A percentile compares a stretch with the other conserved stretches of the same genome.
These are phyloP conservation scores for Ichneumoninae sp. DNA, from an alignment of 2,888 invertebrate genomes.

Conservation along the genomic window DNA sequence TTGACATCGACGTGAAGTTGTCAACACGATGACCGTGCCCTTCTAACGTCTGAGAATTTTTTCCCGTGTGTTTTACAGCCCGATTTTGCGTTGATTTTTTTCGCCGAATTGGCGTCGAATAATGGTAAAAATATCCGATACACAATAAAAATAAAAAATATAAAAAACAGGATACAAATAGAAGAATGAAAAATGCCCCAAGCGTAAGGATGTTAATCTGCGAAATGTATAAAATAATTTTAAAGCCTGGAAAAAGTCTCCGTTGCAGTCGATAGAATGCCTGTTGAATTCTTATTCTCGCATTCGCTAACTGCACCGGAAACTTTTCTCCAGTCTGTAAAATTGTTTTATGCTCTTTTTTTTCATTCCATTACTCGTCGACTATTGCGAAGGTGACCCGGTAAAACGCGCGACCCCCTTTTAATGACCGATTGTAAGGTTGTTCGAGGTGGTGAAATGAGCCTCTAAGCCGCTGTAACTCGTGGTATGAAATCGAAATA, in stretches of 20 bases:
- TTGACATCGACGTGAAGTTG: too few species aligned
- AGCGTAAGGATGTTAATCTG: too few species aligned
- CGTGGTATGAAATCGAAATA: conserved; percentile 68
- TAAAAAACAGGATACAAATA: too few species aligned
- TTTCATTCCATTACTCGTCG: conserved; percentile 15
- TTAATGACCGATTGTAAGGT: conserved; percentile 75
- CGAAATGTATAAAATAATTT: too few species aligned
- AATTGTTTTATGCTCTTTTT: background rate
- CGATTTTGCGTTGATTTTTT: too few species aligned
- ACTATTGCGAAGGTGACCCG: conserved; percentile 21
- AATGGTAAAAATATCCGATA: too few species aligned
- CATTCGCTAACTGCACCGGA: background rate
- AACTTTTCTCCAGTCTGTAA: background rate
- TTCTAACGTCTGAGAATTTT: background rate
- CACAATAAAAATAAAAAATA: too few species aligned
- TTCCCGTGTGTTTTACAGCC: background rate
- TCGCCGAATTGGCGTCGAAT: too few species aligned
- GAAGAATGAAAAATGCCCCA: too few species aligned
- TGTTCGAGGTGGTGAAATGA: conserved; percentile 49
- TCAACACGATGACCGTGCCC: too few species aligned
- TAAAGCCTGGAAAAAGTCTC: too few species aligned
- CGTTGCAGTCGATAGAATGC: too few species aligned
- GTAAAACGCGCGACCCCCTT: conserved; percentile 54
- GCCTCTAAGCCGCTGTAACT: conserved; percentile 49
- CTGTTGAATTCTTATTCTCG: background rate